Base-by-base conservation (phyloP, 2,888 invertebrate species). In the Leucoma salicis region DNA sequence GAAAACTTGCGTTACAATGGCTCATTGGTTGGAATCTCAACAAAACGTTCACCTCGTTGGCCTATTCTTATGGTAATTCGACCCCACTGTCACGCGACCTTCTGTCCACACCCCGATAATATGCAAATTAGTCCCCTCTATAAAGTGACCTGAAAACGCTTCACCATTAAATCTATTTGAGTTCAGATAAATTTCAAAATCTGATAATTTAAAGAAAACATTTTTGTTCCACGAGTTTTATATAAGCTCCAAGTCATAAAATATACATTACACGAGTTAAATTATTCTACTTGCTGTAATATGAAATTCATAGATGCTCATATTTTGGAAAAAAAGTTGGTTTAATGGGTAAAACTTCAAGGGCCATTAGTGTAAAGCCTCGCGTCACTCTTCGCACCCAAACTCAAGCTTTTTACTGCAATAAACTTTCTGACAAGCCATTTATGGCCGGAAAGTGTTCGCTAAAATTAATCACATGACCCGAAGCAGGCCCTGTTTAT, bases 21-120 rank as follows among this genome's bases (percentile, higher is more conserved):
- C 70, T 71, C 77, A 69, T 70, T 68, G 66, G 70, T 66, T 59
- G 69, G 66, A 74, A 72, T 77, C 78, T 78, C 80, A 74, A 78
- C 81, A 81, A 82, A 82, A 78, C 78, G 77, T 74, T 78, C 78
- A 77, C 78, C 77, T 82, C 78, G 79, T 78, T 81, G 75, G 72
- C 69, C 76, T 70, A 86, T 86, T 86, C 81, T 84, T 82, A 87
- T 86, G 86, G 71, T 82, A 87, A 87, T 86, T 74, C 63, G 63
- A 68, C 71, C 70, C 69, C 70, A 75, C 73, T 77, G 83, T 82
- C 85, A 83, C 84, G 83, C 84, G 75, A 82, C 82, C 81, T 80
- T 84, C 83, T 86, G 83, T 82, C 85, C 82, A 78, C 83, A 77
- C 79, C 73, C 81, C 74, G 87, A 87, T 86, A 86, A 85, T 79